Base-by-base conservation (phyloP, 2,113 vertebrate species). In the Anarhynchus alexandrinus region DNA sequence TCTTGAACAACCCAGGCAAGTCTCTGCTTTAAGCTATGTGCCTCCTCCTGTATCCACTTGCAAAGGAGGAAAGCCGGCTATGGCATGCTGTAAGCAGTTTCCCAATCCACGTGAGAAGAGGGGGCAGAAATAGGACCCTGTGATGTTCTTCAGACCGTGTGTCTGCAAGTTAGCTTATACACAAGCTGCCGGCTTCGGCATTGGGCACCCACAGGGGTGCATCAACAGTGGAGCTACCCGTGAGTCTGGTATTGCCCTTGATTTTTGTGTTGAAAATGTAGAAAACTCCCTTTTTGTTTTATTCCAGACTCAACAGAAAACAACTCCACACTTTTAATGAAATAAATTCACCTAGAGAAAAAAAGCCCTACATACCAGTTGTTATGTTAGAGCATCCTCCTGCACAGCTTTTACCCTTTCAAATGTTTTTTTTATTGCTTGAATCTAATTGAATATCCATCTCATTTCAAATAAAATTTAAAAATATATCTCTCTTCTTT, bases 401-500 rank as follows among this genome's bases (percentile, higher is more conserved):
- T 65, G 38, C 15, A 79, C 30, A 86, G 66, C 45, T 90, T 90
- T 91, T 95, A 77, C 51, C 40, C 43, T 95, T 95, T 95, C 43
- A 88, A 90, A 94, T 82, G 43, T 47, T 86, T 82, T 61, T 79
- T 88, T 90, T 66, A 86, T 94, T 96, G 87, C 74, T 93, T 82
- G 78, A 94, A 96, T 96, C 91, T 93, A 96, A 96, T 96, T 95
- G 89, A 91, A 86, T 91, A 96, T 91, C 94, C 86, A 95, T 97
- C 95, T 97, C 29, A 78, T 96, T 96, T 94, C 93, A 93, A 94
- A 73, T 90, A 66, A 87, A 79, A 93, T 96, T 90, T 81, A 40
- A 91, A 95, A 95, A 90, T 58, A 47, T 71, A 58, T 91, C 15
- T 86, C 59, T 92, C 77, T 87, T 89, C 54, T 93, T 95, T 91